Base-by-base conservation (phyloP, 2,888 invertebrate genomes). In the Drosophila paucipuncta region DNA sequence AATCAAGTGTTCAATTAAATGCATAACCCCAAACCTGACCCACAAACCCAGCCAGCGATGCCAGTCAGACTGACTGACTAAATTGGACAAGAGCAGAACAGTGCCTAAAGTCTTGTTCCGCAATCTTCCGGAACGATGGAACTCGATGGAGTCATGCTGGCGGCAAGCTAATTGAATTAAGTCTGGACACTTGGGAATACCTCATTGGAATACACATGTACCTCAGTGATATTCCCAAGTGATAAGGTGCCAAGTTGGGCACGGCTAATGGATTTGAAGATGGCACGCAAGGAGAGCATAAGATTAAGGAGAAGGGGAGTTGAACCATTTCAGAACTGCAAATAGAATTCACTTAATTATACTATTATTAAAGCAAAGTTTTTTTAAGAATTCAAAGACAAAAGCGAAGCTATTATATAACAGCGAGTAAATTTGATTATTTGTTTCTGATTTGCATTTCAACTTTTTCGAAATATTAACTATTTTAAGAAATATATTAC, bases 1-100 rank as follows among this genome's bases (percentile, higher is more conserved):
- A 57, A 33, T 39, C 49, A 50, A 68, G 18, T 30, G 41, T 41
- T 70, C 54, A 70, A 70, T 70, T 70, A 71, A 70, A 54, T 49
- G 30, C 69, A 35, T 70, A 61, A 70, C 69, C 69, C 69, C 71
- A 37, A 49, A 49, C 53, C 28, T 70, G 71, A 70, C 69, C 69
- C 54, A 60, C 25, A 69, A 59, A 59, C 59, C 30, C 33, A 52
- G 25, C 41, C 3, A 50, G 58, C 69, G 30, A 31, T 58, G 22
- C 58, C 69, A 41, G 47, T 49, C 55, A 16, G 37, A 37, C 11
- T n/a, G 39, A 47, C 39, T n/a, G 50, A 54, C 39, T 33, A 60
- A 54, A 47, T 55, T 41, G 28, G 31, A 28, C 37, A 31, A 59
- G 25, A 54, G 37, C 37, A 39, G 16, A 59, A 9, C 53, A 47